Evolutionary conservation across 2,888 invertebrate genomes (phyloP), one percentile per base, ranked within the genome.

Genomic region (Thymelicus acteon): DNA sequence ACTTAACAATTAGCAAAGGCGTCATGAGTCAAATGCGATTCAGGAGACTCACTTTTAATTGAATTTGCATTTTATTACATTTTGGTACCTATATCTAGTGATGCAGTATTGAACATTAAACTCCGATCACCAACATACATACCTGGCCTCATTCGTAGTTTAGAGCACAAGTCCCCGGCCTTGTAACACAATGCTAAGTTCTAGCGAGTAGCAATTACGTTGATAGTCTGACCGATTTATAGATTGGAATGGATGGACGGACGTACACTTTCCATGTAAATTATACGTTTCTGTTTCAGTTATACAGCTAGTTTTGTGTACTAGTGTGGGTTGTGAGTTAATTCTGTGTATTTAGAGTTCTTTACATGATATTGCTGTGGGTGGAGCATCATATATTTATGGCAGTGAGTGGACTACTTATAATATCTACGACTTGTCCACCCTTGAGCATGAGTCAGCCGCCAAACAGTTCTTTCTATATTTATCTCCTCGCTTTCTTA

Each of bases 141-240:
- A 58, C 37, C 37, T n/a, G 58, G n/a, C 58, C 58, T 24, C 58
- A 37, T 58, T 58, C 58, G n/a, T 37, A 37, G 58, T 37, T 37
- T 10, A 58, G 58, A 57, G 37, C 15, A 60, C 40, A 60, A 40
- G 60, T 39, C 60, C 60, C 39, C 60, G 39, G 31, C 58, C 39
- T 60, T 60, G 60, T 39, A 40, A n/a, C 19, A 60, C 39, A 60
- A 60, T 37, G 60, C 15, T 60, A 57, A 57, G 60, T 39, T 19
- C 15, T 40, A 15, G 40, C 60, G 40, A 40, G 60, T 40, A 60
- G 60, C 60, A 60, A 60, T 60, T 60, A 60, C 10, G 40, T 15
- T 40, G 60, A 60, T 60, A 40, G 60, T 60, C 60, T 40, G 40
- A 60, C 57, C 60, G 60, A 60, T 40, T 39, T 40, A 40, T 60